Evolutionary conservation across 2,888 invertebrate genomes (phyloP), one percentile per base, ranked within the genome.

Genomic region (Noctua janthina): DNA sequence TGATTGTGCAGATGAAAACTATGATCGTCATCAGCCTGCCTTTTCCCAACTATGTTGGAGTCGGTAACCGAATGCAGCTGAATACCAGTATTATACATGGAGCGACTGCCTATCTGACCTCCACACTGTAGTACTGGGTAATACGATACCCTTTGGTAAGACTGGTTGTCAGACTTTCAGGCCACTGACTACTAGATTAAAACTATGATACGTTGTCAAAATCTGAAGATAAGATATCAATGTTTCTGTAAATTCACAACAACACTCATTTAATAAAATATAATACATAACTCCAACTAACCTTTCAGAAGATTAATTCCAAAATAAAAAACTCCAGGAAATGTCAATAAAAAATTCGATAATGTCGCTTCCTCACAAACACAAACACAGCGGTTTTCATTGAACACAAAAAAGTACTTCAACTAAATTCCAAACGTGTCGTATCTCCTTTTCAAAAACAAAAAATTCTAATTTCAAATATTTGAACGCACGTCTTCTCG

Each of bases 301-400:
- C 85, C 85, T 86, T 87, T 74, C 39, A 1, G 67, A 87, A 73
- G 74, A 78, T 69, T 0, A 76, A 87, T 84, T 87, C 88, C 85
- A 75, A 78, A 69, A 51, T 29, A 39, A 11, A 6, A 56, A 43
- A 35, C 72, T 73, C 80, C 85, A 35, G 0, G 5, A 59, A 64
- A 62, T 35, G 51, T 75, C 64, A 74, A 77, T 13, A 76, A 43
- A 56, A 15, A 1, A 66, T 17, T 75, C 20, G 35, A 43, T 23
- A 84, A 35, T 74, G 87, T 82, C 88, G 87, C 86, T 82, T 82
- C 64, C 11, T 29, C 83, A 79, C 86, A 59, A 39, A 2, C 81
- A 85, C 81, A 10, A 2, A 70, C 84, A 84, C 85, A 69, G 39
- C 0, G 20, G 80, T 78, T 74, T 4, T 35, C 0, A 6, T 51